These are phyloP conservation scores for Macquaria australasica DNA, from an alignment of 2,113 vertebrate genomes.

Conservation along the genomic window DNA sequence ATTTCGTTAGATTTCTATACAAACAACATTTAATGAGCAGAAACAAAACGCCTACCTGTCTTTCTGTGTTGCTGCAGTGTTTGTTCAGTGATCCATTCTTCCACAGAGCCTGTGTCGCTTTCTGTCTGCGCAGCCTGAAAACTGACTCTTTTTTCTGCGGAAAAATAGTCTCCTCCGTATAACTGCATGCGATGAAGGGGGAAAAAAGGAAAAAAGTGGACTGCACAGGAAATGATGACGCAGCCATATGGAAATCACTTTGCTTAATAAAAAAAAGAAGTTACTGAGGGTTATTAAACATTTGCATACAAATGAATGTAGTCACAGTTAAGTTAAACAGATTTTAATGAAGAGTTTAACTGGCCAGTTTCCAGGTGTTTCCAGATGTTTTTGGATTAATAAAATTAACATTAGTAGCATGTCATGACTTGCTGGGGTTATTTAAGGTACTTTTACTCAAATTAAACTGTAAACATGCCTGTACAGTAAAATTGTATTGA, in stretches of 20 bases:
- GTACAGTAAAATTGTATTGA: background rate
- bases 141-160: conserved; percentile 50
- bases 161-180: conserved; percentile 67
- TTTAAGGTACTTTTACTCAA: background rate
- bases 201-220: conserved; percentile 64
- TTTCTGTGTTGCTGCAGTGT: conserved; percentile 12
- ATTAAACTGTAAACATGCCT: background rate
- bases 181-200: conserved; percentile 57
- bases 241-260: conserved; percentile 70
- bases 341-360: background rate
- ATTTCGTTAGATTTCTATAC: background rate
- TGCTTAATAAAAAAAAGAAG: conserved; percentile 48
- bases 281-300: conserved; percentile 30
- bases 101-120: conserved; percentile 39
- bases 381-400: conserved; percentile 10
- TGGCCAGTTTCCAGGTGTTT: background rate
- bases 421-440: background rate
- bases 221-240: conserved; percentile 84
- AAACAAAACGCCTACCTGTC: conserved; percentile 60
- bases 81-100: conserved; percentile 76
- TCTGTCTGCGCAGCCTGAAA: conserved; percentile 67
- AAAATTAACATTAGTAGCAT: background rate
- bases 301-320: background rate
- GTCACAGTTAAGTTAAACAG: background rate
- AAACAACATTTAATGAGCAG: background rate